Evolutionary conservation across 2,113 vertebrate species (phyloP).

Genomic region (Rhinopomastus cyanomelas): DNA sequence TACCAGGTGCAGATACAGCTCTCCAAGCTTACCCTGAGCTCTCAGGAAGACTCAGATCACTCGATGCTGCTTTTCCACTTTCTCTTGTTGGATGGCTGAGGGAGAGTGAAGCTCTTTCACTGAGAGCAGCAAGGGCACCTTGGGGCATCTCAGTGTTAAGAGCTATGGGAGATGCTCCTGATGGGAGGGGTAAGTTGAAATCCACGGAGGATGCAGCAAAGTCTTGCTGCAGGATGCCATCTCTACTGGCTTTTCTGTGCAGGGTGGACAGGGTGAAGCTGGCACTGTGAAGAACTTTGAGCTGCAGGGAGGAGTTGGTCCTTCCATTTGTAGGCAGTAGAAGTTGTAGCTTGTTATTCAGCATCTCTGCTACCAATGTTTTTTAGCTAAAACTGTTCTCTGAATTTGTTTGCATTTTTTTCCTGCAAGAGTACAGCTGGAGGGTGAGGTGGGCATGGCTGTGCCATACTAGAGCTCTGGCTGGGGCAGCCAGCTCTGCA

Average conservation of each 20-base stretch:
- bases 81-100: neutral
- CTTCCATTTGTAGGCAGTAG: neutral
- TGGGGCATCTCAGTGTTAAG: rapidly evolving
- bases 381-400: neutral
- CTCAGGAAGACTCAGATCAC: neutral
- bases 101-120: neutral
- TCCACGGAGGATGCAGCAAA: rapidly evolving
- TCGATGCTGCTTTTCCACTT: neutral
- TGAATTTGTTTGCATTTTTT: neutral
- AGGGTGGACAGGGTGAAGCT: neutral
- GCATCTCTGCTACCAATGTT: neutral
- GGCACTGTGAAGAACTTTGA: too few relatives aligned
- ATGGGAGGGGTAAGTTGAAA: neutral
- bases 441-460: rapidly evolving
- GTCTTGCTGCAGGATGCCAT: neutral
- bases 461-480: neutral
- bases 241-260: rapidly evolving
- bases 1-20: too few relatives aligned
- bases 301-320: too few relatives aligned
- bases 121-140: neutral
- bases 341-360: neutral
- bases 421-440: neutral
- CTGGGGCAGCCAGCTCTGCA: too few relatives aligned
- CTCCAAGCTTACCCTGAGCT: neutral
- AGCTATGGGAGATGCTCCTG: neutral